Base-by-base conservation (phyloP, 2,888 invertebrate species). In the Bombylius major region DNA sequence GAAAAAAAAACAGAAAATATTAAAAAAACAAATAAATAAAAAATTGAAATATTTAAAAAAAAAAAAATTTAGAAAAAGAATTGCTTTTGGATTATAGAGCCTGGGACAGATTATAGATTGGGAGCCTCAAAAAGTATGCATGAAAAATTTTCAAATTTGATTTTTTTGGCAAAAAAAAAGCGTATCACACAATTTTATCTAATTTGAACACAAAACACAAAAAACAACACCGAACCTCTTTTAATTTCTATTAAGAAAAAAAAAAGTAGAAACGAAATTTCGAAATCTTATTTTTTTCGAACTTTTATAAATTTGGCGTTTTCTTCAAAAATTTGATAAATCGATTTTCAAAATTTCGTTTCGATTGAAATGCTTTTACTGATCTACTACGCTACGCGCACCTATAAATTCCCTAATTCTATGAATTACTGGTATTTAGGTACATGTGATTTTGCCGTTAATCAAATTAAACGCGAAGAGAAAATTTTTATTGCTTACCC, bases 401-500 rank as follows among this genome's bases (percentile, higher is more conserved):
- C n/a, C n/a, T n/a, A n/a, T n/a, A n/a, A n/a, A 23, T 23, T 23
- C 69, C 69, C 50, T 49, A 49, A 44, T 55, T 56, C 55, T 62
- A 45, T 23, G 36, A 45, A 36, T 36, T 36, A 11, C 5, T 42
- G 11, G 11, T 11, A 42, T 11, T 11, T 42, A 39, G 36, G 36
- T 36, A 42, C 12, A 42, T 36, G 34, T 36, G 34, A 36, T 36
- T 36, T 5, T 36, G 5, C 7, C 34, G 7, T 36, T 36, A 5
- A 51, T 56, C 55, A 60, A 62, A 61, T 58, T 56, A 59, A 60
- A 60, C 57, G 31, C 57, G 31, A 55, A 60, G 51, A 59, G 50
- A 48, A 54, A 60, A 52, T 54, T 60, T 62, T 62, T 59, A 54
- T 71, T 80, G 83, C 88, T 89, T 87, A 91, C 90, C 89, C 89